A percentile compares a stretch with the other conserved stretches of the same genome.
Evolutionary conservation across 2,113 vertebrate genomes (phyloP).

Genomic region (Myocastor coypus): DNA sequence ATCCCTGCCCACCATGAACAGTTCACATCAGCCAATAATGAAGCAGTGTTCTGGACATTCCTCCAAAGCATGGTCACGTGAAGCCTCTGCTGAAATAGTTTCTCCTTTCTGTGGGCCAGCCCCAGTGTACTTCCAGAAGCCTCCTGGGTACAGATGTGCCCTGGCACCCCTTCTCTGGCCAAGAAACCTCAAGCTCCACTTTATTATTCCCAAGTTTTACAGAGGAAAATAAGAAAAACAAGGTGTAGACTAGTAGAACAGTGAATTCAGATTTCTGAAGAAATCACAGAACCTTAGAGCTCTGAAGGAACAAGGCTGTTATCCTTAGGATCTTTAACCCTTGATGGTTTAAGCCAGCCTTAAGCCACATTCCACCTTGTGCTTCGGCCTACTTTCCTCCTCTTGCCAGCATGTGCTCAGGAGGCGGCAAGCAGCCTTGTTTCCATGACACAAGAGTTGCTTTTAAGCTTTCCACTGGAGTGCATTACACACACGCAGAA

Average conservation of each 20-base stretch:
- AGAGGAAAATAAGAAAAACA: neutral
- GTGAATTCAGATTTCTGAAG: neutral
- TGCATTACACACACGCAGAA: neutral
- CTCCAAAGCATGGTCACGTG: neutral
- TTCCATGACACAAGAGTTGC: neutral
- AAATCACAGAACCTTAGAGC: neutral
- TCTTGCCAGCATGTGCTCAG: neutral
- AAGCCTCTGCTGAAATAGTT: too few species aligned
- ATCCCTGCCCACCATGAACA: rapidly evolving
- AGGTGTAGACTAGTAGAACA: neutral
- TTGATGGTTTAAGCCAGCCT: rapidly evolving
- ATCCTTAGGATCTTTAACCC: neutral
- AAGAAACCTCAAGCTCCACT: neutral
- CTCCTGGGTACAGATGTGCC: neutral
- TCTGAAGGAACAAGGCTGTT: too few species aligned
- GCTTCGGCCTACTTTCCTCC: neutral
- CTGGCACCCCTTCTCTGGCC: neutral
- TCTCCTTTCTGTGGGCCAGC: neutral
- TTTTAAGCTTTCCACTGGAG: neutral
- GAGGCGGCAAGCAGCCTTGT: neutral
- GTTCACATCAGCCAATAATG: neutral
- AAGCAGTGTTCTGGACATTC: neutral
- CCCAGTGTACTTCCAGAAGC: neutral
- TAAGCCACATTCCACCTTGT: neutral
- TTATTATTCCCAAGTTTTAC: neutral